Conservation (phyloP, 2,797 vertebrate species). For the Ceryle rudis region DNA sequence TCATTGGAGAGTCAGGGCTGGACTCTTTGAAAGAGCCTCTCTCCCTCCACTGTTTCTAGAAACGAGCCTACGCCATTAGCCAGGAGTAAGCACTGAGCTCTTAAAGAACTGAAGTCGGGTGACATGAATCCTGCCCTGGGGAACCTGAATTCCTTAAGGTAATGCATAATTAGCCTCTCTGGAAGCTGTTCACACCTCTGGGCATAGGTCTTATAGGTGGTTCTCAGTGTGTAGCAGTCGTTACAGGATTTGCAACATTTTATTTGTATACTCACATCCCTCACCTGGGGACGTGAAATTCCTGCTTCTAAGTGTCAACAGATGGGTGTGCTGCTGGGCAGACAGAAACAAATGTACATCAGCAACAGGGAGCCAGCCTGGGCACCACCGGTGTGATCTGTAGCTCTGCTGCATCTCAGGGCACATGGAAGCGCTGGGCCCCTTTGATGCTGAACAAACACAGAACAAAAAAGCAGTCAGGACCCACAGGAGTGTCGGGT, state of each 20-base stretch:
- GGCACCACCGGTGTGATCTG: background rate
- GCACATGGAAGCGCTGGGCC: background rate
- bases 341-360: background rate
- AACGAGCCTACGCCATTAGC: background rate
- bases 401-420: background rate
- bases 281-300: background rate
- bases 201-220: background rate
- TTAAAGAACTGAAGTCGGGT: background rate
- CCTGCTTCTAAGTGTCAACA: background rate
- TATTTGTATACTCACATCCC: background rate
- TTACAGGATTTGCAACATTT: conserved; percentile 7
- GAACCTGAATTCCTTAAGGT: background rate
- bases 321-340: background rate
- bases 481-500: fast-evolving
- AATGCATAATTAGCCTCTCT: background rate
- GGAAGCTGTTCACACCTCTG: background rate
- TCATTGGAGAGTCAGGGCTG: background rate
- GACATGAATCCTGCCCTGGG: background rate
- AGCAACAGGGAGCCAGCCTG: background rate
- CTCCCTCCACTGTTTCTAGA: background rate
- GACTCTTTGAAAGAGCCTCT: background rate
- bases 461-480: background rate
- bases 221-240: background rate
- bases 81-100: background rate
- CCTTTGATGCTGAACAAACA: background rate